Percentiles rank a stretch among this genome's conserved stretches.
Conservation (phyloP, 1,140 invertebrate species). For the Calliphora vicina region DNA sequence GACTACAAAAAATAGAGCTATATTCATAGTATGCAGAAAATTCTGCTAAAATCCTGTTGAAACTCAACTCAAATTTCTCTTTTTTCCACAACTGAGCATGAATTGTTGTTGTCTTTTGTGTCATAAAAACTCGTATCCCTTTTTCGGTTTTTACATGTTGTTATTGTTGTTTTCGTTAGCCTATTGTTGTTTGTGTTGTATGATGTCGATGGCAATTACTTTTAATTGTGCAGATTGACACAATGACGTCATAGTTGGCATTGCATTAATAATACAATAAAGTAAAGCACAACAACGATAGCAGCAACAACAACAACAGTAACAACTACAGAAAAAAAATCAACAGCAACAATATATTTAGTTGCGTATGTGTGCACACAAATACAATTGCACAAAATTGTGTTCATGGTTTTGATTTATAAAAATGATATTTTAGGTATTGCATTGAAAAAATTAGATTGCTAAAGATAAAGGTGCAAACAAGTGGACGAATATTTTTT, state of each 20-base stretch:
- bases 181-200: constrained; percentile 5
- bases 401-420: background rate
- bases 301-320: background rate
- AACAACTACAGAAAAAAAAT: background rate
- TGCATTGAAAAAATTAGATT: too few species aligned
- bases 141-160: background rate
- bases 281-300: background rate
- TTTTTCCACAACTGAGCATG: background rate
- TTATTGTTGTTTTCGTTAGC: background rate
- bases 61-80: background rate
- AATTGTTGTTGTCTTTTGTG: background rate
- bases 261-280: constrained; percentile 28
- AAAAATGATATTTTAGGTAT: too few species aligned
- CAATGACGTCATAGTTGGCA: constrained; percentile 30
- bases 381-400: background rate
- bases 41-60: background rate
- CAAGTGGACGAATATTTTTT: too few species aligned
- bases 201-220: constrained; percentile 26
- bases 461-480: too few species aligned
- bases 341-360: background rate
- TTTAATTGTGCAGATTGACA: constrained; percentile 35
- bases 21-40: background rate
- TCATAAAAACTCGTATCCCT: background rate
- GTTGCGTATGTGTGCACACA: background rate
- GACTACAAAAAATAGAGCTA: background rate